Conservation (phyloP, 2,888 invertebrate species). For the Zygogramma bicolorata region DNA sequence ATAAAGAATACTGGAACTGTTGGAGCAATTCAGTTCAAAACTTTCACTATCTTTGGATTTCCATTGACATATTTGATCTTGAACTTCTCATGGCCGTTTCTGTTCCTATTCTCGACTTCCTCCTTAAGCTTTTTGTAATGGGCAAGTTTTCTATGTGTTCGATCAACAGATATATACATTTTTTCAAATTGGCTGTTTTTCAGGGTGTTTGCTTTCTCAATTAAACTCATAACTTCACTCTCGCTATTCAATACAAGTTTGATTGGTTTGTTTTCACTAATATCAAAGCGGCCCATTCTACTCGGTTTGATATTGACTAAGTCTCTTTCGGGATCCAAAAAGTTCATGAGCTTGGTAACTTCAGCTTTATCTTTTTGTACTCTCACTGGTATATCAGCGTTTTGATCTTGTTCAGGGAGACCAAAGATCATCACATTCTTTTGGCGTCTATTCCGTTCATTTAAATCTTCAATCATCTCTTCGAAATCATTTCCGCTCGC, state of each 20-base stretch:
- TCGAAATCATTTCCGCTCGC: neutral
- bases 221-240: neutral
- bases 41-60: neutral
- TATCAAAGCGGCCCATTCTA: neutral
- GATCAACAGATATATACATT: neutral
- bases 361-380: neutral
- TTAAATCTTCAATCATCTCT: neutral
- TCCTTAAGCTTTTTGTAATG: neutral
- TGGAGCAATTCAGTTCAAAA: neutral
- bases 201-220: neutral
- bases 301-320: neutral
- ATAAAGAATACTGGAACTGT: neutral
- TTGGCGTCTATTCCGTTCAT: neutral
- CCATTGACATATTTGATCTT: conserved; percentile 10
- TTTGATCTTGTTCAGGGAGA: neutral
- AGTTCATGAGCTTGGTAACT: neutral
- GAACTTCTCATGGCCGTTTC: neutral
- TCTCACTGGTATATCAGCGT: neutral
- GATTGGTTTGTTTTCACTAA: neutral
- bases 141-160: neutral
- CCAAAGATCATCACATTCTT: neutral
- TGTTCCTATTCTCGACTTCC: neutral
- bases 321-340: neutral
- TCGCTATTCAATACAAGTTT: conserved; percentile 7
- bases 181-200: neutral